These are phyloP conservation scores for Hipparchia sbordonii DNA, from an alignment of 2,888 invertebrate species.

Conservation along the genomic window DNA sequence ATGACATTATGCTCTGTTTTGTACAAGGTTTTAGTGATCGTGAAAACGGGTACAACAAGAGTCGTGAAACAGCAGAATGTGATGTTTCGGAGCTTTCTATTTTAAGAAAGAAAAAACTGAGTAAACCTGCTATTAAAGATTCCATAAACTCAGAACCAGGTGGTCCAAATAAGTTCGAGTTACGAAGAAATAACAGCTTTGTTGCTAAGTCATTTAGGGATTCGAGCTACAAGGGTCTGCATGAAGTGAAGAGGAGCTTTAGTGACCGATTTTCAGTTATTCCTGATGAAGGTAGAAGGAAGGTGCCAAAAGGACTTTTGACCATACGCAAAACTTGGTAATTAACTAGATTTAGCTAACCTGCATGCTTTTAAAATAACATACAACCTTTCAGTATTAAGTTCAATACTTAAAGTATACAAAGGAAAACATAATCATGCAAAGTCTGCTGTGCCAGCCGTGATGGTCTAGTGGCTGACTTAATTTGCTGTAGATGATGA, in stretches of 20 bases:
- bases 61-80: slow-evolving; percentile 59
- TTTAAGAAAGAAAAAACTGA: slow-evolving; percentile 53
- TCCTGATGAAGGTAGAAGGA: slow-evolving; percentile 64
- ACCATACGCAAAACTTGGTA: slow-evolving; percentile 80
- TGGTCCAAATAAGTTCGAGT: slow-evolving; percentile 51
- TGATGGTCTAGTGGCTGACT: no score
- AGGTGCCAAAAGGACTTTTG: slow-evolving; percentile 62
- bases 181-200: slow-evolving; percentile 52
- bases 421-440: no score
- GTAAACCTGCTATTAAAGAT: slow-evolving; percentile 41
- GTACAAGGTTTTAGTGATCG: slow-evolving; percentile 85
- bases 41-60: slow-evolving; percentile 60
- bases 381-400: no score
- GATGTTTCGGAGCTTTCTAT: slow-evolving; percentile 58
- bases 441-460: no score
- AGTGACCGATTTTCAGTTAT: slow-evolving; percentile 76
- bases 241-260: slow-evolving; percentile 75
- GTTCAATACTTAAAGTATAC: no score
- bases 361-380: background rate
- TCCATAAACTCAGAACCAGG: slow-evolving; percentile 44
- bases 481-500: no score
- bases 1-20: slow-evolving; percentile 87
- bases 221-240: slow-evolving; percentile 49
- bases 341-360: slow-evolving; percentile 11
- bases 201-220: slow-evolving; percentile 66